phyloP scores from a whole-genome alignment of 1,140 invertebrate species.

The Globodera rostochiensis region DNA sequence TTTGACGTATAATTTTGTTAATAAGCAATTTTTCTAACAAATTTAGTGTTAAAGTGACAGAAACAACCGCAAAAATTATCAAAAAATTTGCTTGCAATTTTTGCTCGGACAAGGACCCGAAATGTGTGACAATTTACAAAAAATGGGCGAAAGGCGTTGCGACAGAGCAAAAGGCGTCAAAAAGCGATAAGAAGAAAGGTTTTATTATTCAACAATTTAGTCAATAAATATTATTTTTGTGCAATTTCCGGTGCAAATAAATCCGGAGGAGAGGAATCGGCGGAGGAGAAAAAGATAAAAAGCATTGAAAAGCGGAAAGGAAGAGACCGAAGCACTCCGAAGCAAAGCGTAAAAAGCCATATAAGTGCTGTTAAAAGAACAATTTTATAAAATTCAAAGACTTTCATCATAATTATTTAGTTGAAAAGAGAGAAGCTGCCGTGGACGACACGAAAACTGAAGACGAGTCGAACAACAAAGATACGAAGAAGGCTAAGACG shows the following conservation, averaged over 20 bases:
- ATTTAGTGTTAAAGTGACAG: constrained; percentile 10
- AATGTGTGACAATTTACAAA: constrained; percentile 11
- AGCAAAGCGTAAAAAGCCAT: too few species aligned
- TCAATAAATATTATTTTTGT: neutral
- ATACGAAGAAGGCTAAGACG: neutral
- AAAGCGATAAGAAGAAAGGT: neutral
- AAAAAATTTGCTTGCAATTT: constrained; percentile 22
- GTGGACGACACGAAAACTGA: neutral
- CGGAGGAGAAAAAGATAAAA: neutral
- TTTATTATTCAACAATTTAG: neutral
- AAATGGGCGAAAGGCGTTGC: constrained; percentile 5
- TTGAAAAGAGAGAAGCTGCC: too few species aligned
- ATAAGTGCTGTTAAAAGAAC: too few species aligned
- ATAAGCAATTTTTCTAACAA: constrained; percentile 3
- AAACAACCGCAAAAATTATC: neutral
- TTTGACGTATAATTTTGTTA: constrained; percentile 7
- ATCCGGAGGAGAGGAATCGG: neutral
- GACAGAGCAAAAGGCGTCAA: neutral
- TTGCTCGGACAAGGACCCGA: constrained; percentile 23
- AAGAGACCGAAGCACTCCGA: neutral
- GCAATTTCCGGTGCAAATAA: neutral
- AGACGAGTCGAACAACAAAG: neutral
- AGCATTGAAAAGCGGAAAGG: neutral
- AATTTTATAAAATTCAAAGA: too few species aligned
- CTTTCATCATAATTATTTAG: too few species aligned